Evolutionary conservation across 2,888 invertebrate genomes (phyloP).

Genomic region (Hoplodrina ambigua): DNA sequence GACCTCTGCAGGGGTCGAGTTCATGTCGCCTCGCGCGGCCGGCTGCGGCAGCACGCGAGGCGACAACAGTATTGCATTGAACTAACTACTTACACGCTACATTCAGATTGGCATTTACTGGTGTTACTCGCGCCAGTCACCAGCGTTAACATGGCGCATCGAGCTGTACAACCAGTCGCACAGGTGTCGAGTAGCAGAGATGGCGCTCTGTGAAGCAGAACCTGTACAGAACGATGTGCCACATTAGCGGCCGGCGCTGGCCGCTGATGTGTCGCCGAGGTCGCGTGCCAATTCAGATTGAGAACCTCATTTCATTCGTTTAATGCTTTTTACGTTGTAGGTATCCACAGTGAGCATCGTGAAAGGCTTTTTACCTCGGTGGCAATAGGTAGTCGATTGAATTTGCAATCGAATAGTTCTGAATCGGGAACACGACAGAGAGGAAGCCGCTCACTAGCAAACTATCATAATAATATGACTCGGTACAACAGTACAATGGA

Average conservation of each 20-base stretch:
- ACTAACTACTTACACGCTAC: conserved; percentile 36
- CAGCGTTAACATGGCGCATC: background rate
- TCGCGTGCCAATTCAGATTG: too few species aligned
- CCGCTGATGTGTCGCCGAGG: too few species aligned
- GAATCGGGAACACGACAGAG: background rate
- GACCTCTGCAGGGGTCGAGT: too few species aligned
- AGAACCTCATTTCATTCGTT: too few species aligned
- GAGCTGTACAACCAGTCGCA: background rate
- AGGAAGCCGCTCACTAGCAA: background rate
- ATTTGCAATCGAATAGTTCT: background rate
- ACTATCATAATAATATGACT: background rate
- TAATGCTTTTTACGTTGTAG: too few species aligned
- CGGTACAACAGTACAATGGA: conserved; percentile 22
- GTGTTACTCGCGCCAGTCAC: background rate
- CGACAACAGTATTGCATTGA: conserved; percentile 22
- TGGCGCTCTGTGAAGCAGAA: too few species aligned
- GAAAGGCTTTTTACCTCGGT: background rate
- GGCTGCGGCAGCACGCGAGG: background rate
- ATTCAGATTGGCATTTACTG: conserved; percentile 38
- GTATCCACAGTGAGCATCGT: too few species aligned
- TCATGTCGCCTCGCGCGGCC: too few species aligned
- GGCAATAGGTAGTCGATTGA: background rate
- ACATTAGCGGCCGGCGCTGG: background rate
- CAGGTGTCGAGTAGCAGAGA: background rate
- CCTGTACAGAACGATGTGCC: background rate